Percentiles rank a stretch among this genome's conserved stretches.
Evolutionary conservation across 2,113 vertebrate species (phyloP).

Genomic region (Eleginops maclovinus): DNA sequence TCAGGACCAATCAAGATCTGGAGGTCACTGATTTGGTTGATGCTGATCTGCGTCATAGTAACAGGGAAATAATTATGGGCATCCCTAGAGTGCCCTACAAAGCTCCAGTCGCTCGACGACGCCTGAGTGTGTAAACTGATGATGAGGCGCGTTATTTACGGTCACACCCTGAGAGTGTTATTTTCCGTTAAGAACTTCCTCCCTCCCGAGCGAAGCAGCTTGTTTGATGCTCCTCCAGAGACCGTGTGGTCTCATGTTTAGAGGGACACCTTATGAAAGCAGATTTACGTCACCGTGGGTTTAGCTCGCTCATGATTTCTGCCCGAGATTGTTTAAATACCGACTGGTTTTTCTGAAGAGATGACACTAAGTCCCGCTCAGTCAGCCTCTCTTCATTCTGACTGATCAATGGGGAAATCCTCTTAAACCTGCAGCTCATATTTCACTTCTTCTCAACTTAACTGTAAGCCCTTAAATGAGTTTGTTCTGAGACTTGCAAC

Average conservation of each 20-base stretch:
- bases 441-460: conserved; percentile 69
- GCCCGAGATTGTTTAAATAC: conserved; percentile 15
- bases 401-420: conserved; percentile 73
- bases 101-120: conserved; percentile 67
- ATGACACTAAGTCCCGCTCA: conserved; percentile 39
- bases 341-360: conserved; percentile 33
- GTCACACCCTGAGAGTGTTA: conserved; percentile 63
- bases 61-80: conserved; percentile 70
- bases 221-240: conserved; percentile 57
- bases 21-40: conserved; percentile 32
- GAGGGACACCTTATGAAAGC: conserved; percentile 38
- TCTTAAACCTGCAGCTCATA: conserved; percentile 73
- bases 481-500: conserved; percentile 72
- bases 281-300: conserved; percentile 13
- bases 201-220: conserved; percentile 31
- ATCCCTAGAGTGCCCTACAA: conserved; percentile 66
- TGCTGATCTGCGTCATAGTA: conserved; percentile 66
- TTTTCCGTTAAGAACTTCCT: conserved; percentile 70
- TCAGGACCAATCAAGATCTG: conserved; percentile 39
- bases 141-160: conserved; percentile 76
- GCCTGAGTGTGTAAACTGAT: conserved; percentile 71
- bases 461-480: conserved; percentile 71
- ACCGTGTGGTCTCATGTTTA: conserved; percentile 40
- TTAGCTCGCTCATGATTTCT: conserved; percentile 32
- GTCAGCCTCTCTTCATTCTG: conserved; percentile 44